Percentiles rank a stretch among this genome's conserved stretches.
phyloP scores from a whole-genome alignment of 2,797 vertebrate species.

The Arremon brunneinucha region DNA sequence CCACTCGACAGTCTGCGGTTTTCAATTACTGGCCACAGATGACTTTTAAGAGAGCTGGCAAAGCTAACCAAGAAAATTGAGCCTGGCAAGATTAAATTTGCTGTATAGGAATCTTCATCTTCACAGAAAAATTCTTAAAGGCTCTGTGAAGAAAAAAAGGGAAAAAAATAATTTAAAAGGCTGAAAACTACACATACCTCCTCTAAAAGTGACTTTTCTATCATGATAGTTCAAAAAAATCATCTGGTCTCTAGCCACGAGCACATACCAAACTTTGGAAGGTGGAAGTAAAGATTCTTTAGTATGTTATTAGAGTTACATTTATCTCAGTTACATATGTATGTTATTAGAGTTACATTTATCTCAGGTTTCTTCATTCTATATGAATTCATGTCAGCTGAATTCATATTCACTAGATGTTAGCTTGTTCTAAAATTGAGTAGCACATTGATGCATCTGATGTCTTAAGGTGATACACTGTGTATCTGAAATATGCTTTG shows the following conservation, averaged over 20 bases:
- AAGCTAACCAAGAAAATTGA: constrained; percentile 11
- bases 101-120: background rate
- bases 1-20: background rate
- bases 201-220: background rate
- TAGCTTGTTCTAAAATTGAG: background rate
- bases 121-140: background rate
- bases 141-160: background rate
- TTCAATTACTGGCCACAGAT: background rate
- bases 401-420: background rate
- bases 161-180: background rate
- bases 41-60: background rate
- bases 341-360: background rate
- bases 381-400: background rate
- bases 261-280: background rate
- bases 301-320: background rate
- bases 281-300: background rate
- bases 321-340: background rate
- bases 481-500: background rate
- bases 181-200: background rate
- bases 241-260: background rate
- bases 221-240: background rate
- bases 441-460: background rate
- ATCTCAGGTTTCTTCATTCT: background rate
- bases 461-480: background rate
- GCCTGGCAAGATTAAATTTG: constrained; percentile 32